A percentile compares a stretch with the other conserved stretches of the same genome.
These are phyloP conservation scores for Invenusta paracnida DNA, from an alignment of 2,888 invertebrate species.

Conservation along the genomic window DNA sequence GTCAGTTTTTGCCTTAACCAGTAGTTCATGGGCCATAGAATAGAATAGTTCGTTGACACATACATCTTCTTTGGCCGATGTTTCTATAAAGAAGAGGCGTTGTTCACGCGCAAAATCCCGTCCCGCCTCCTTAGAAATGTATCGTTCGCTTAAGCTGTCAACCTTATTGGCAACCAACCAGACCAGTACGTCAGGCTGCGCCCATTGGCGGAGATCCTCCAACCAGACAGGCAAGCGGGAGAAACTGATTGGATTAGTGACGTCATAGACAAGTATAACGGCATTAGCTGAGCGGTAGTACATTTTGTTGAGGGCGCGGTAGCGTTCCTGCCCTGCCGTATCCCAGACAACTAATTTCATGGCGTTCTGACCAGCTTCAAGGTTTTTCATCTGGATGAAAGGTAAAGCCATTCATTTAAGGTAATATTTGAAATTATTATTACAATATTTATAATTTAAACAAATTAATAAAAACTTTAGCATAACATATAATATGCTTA, in stretches of 20 bases:
- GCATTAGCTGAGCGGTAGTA: not conserved
- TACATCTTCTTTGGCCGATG: not conserved
- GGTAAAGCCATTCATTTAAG: no score
- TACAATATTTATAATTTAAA: no score
- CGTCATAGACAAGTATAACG: not conserved
- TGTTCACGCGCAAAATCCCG: not conserved
- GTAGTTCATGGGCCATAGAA: not conserved
- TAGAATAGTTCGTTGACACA: not conserved
- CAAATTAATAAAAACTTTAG: no score
- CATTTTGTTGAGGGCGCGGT: not conserved
- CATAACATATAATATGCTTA: no score
- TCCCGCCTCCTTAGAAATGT: not conserved
- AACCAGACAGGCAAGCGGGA: not conserved
- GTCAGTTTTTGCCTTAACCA: not conserved
- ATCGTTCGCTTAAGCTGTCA: not conserved
- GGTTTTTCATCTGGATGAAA: not conserved
- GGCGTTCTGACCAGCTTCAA: not conserved
- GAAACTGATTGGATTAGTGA: not conserved
- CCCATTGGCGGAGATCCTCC: not conserved
- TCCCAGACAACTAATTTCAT: not conserved
- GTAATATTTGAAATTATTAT: no score
- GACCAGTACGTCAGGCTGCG: not conserved
- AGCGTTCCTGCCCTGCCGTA: not conserved
- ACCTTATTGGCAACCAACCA: not conserved
- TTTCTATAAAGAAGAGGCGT: not conserved